Percentiles rank a stretch among this genome's conserved stretches.
phyloP scores from a whole-genome alignment of 2,888 invertebrate genomes.

The Tanytarsus gracilentus region DNA sequence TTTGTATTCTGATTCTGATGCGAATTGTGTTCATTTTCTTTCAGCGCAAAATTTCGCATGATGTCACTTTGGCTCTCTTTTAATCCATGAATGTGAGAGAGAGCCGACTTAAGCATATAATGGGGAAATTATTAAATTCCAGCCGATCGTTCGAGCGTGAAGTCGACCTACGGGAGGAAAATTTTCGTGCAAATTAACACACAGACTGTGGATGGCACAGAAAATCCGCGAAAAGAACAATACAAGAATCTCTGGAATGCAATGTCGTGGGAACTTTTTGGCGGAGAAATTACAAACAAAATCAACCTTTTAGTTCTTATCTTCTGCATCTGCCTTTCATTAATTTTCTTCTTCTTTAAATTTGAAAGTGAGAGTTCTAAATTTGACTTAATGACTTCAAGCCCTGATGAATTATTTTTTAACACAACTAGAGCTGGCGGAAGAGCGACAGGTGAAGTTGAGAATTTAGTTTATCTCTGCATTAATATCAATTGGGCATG shows the following conservation, averaged over 20 bases:
- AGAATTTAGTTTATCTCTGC: not conserved
- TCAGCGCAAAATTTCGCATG: too few relatives aligned
- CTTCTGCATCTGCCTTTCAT: not conserved
- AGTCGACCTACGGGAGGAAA: not conserved
- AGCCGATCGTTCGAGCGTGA: slow-evolving; percentile 3
- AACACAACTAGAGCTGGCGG: not conserved
- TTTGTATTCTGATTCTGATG: not conserved
- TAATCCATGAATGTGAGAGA: too few relatives aligned
- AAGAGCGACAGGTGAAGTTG: slow-evolving; percentile 3
- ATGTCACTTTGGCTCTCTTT: too few relatives aligned
- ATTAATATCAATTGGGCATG: slow-evolving; percentile 1
- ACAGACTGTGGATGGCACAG: not conserved
- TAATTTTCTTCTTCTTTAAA: not conserved
- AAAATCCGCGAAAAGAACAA: not conserved
- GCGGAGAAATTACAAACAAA: too few relatives aligned
- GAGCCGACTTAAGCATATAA: too few relatives aligned
- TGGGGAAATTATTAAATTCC: slow-evolving; percentile 21
- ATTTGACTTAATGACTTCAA: too few relatives aligned
- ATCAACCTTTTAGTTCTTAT: too few relatives aligned
- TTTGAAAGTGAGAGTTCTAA: too few relatives aligned
- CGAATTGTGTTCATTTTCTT: not conserved
- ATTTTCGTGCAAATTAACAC: not conserved
- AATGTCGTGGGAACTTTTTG: slow-evolving; percentile 23
- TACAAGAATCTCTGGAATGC: slow-evolving; percentile 16
- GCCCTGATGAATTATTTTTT: too few relatives aligned